Conservation (phyloP, 2,113 vertebrate genomes). For the Orientallactaga bullata region DNA sequence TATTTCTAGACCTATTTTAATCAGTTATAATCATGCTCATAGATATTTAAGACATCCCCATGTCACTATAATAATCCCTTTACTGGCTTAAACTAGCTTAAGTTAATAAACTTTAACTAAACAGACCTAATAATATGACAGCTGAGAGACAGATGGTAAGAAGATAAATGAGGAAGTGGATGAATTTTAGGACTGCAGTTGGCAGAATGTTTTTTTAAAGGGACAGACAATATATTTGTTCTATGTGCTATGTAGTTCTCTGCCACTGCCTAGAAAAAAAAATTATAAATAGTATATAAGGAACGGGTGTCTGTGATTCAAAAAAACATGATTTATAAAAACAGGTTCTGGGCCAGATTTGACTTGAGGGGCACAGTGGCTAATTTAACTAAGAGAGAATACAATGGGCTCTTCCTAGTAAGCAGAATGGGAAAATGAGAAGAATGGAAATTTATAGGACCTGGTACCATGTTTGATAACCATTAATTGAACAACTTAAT, state of each 20-base stretch:
- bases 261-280: neutral
- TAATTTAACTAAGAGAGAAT: neutral
- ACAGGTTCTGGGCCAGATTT: neutral
- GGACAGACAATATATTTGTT: neutral
- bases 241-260: neutral
- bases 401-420: neutral
- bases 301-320: neutral
- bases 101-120: conserved; percentile 34
- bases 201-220: neutral
- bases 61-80: neutral
- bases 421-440: conserved; percentile 19
- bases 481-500: conserved; percentile 33
- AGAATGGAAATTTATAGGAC: neutral
- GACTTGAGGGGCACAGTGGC: neutral
- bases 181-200: neutral
- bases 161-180: neutral
- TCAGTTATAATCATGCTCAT: neutral
- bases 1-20: conserved; percentile 38
- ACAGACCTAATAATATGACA: conserved; percentile 16
- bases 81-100: conserved; percentile 11
- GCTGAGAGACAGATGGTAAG: neutral
- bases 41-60: neutral
- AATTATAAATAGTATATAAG: neutral
- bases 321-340: conserved; percentile 42
- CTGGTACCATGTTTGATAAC: conserved; percentile 1